Base-by-base conservation (phyloP, 2,797 vertebrate species). In the Lagorchestes hirsutus region DNA sequence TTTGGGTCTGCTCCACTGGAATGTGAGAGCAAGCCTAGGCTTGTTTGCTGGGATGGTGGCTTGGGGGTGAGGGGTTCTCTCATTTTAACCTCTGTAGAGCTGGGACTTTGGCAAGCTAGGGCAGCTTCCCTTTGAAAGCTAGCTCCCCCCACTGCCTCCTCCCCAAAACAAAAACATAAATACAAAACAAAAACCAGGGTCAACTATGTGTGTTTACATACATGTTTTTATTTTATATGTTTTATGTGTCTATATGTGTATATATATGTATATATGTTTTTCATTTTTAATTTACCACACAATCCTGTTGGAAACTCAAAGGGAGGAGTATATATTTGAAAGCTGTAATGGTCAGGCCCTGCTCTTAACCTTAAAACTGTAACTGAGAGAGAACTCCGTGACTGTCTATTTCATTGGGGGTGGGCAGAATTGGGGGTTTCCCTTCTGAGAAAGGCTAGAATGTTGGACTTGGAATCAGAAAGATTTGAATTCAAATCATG, bases 1-100 rank as follows among this genome's bases (percentile, higher is more conserved):
- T 97, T 82, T 98, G 97, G 96, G 97, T 96, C 97, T 94, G 96
- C 97, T 98, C 97, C 97, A 98, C 95, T 1, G 93, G 74, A 97
- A 96, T 97, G 96, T 1, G 22, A 82, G 97, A 91, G 95, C 94
- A 91, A 96, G 94, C 96, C 95, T 92, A 96, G 97, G 90, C 96
- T 96, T 31, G 10, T 94, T 96, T 95, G 95, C 87, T 93, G 54
- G 1, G 91, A 74, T 93, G 92, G 62, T 94, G 93, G 74, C 56
- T 95, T 34, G 6, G 90, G 74, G 74, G 74, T 46, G 18, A 82
- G 59, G 93, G 57, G 58, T 91, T 52, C 56, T 93, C 40, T 91
- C 74, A 27, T 46, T 82, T 27, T 82, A 82, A 40, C 46, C 40
- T 27, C 46, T 82, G 46, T 31, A 67, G 40, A 54, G 90, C 90